A percentile compares a stretch with the other conserved stretches of the same genome.
Conservation (phyloP, 2,888 invertebrate species). For the Euphydryas editha region DNA sequence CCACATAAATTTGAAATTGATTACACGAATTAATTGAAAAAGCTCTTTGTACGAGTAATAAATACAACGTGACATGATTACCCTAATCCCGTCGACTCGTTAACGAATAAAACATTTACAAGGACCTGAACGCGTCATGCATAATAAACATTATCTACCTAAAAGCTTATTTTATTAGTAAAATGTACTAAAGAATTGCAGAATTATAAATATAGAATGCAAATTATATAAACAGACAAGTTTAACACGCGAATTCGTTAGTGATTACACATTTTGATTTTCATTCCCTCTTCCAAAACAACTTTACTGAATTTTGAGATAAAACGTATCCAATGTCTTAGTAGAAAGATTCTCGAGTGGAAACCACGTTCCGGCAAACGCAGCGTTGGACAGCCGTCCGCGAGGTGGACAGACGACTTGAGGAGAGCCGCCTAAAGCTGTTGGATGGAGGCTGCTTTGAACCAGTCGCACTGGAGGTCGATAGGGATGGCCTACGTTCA, state of each 20-base stretch:
- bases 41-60: constrained; percentile 48
- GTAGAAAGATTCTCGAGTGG: too few species aligned
- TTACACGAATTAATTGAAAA: constrained; percentile 75
- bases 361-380: too few species aligned
- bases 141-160: constrained; percentile 79
- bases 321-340: too few species aligned
- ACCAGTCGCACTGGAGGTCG: too few species aligned
- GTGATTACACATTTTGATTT: neutral
- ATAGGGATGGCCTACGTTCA: too few species aligned
- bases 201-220: neutral
- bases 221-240: neutral
- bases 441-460: too few species aligned
- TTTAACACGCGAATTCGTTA: too few species aligned
- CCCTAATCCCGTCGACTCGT: constrained; percentile 77
- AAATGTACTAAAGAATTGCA: constrained; percentile 50
- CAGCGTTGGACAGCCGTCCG: too few species aligned
- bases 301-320: too few species aligned
- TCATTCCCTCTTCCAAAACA: too few species aligned
- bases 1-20: constrained; percentile 59
- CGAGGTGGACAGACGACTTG: too few species aligned
- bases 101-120: constrained; percentile 83
- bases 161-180: constrained; percentile 80
- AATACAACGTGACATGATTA: constrained; percentile 80
- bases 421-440: too few species aligned
- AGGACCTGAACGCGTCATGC: constrained; percentile 70